These are phyloP conservation scores for Leptodactylus fuscus DNA, from an alignment of 2,113 vertebrate species.

Conservation along the genomic window DNA sequence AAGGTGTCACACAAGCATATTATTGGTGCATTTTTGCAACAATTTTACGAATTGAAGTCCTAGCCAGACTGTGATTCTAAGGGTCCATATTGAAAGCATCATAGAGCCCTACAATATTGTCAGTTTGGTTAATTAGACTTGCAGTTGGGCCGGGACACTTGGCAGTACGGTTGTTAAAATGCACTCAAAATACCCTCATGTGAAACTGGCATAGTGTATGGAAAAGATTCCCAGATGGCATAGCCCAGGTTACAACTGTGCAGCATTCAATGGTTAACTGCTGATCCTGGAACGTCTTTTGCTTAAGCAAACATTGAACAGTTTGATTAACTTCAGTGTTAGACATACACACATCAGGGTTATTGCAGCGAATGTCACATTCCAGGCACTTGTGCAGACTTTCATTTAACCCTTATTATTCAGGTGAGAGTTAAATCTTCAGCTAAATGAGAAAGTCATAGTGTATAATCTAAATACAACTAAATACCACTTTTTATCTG, in stretches of 20 bases:
- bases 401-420: constrained; percentile 1
- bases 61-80: too few relatives aligned
- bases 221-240: background rate
- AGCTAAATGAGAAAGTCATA: background rate
- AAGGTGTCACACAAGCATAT: too few relatives aligned
- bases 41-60: too few relatives aligned
- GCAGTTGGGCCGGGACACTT: too few relatives aligned
- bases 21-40: too few relatives aligned
- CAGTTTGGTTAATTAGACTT: too few relatives aligned
- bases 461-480: background rate
- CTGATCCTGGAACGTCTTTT: constrained; percentile 25
- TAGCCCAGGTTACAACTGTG: background rate
- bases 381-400: background rate
- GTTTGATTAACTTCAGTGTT: constrained; percentile 1
- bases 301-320: constrained; percentile 6
- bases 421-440: background rate
- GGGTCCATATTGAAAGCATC: too few relatives aligned
- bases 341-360: constrained; percentile 20
- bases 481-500: too few relatives aligned
- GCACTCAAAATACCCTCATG: too few relatives aligned
- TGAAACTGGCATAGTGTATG: background rate
- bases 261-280: background rate
- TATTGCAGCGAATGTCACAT: constrained; percentile 14
- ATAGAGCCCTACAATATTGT: too few relatives aligned
- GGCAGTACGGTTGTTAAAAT: too few relatives aligned